Percentiles rank a stretch among this genome's conserved stretches.
Evolutionary conservation across 2,797 vertebrate genomes (phyloP).

Genomic region (Macropus fuliginosus): DNA sequence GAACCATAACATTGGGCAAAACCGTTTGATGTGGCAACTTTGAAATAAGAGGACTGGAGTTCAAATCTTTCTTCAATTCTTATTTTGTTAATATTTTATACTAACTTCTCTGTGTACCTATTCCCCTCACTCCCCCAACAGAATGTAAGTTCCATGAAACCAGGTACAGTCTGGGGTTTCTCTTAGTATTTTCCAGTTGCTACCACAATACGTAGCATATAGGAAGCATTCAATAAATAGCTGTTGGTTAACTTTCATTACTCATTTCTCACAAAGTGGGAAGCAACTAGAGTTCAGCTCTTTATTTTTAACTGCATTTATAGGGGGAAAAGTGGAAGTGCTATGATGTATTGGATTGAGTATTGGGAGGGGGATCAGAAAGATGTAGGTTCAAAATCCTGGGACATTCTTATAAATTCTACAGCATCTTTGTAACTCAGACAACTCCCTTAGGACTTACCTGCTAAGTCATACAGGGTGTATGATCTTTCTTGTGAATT

Average conservation of each 20-base stretch:
- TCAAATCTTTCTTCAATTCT: background rate
- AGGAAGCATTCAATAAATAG: background rate
- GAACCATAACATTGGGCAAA: background rate
- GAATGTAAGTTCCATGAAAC: background rate
- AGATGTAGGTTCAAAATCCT: background rate
- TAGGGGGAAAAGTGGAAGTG: background rate
- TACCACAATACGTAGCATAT: background rate
- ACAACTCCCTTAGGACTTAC: background rate
- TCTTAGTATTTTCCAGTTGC: no score
- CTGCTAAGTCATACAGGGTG: background rate
- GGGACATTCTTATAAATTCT: background rate
- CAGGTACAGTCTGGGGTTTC: no score
- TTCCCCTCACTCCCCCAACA: background rate
- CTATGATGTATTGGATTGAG: no score
- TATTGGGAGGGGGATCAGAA: no score
- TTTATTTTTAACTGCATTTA: slow-evolving; percentile 20
- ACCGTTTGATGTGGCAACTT: background rate
- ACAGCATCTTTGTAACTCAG: background rate
- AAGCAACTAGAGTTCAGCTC: slow-evolving; percentile 41
- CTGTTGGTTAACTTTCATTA: slow-evolving; percentile 2
- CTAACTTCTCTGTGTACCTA: background rate
- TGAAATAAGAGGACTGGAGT: background rate
- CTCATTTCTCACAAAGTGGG: background rate
- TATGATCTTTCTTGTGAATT: background rate
- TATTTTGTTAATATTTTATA: background rate